These are phyloP conservation scores for Drosophila sordidula DNA, from an alignment of 2,888 invertebrate species.

Conservation along the genomic window DNA sequence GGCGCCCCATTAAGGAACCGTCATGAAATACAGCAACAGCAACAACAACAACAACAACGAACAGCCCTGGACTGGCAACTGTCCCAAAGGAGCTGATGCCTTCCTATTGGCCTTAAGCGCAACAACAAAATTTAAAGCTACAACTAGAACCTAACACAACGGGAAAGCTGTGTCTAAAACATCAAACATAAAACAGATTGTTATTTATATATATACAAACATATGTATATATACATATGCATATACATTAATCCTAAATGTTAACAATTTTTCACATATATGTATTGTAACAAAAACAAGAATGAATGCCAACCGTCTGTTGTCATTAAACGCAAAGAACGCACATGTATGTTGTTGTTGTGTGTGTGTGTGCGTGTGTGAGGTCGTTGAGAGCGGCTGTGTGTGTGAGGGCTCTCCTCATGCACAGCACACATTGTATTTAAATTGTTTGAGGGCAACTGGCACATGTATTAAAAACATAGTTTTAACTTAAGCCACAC, in stretches of 20 bases:
- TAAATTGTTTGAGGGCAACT: constrained; percentile 16
- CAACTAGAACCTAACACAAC: constrained; percentile 18
- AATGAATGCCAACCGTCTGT: constrained; percentile 17
- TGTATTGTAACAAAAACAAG: constrained; percentile 46
- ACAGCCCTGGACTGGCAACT: constrained; percentile 2
- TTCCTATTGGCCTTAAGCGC: constrained; percentile 48
- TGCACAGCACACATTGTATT: constrained; percentile 14
- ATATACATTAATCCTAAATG: constrained; percentile 41
- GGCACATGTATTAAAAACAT: constrained; percentile 15
- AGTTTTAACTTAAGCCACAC: constrained; percentile 1
- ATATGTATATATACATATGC: constrained; percentile 35
- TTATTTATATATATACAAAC: constrained; percentile 31
- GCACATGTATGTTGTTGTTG: constrained; percentile 29
- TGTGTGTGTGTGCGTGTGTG: constrained; percentile 8
- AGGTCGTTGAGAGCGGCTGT: neutral
- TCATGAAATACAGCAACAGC: constrained; percentile 1
- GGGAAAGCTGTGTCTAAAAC: constrained; percentile 45
- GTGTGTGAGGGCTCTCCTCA: constrained; percentile 6
- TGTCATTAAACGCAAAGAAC: constrained; percentile 21
- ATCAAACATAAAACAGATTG: constrained; percentile 28
- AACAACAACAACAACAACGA: constrained; percentile 11
- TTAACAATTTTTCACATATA: constrained; percentile 35
- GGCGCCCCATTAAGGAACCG: constrained; percentile 29
- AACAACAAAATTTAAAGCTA: constrained; percentile 29
- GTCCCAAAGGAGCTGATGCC: constrained; percentile 30